Evolutionary conservation across 1,140 invertebrate species (phyloP), one percentile per base, ranked within the genome.

Genomic region (Oryctes rhinoceros): DNA sequence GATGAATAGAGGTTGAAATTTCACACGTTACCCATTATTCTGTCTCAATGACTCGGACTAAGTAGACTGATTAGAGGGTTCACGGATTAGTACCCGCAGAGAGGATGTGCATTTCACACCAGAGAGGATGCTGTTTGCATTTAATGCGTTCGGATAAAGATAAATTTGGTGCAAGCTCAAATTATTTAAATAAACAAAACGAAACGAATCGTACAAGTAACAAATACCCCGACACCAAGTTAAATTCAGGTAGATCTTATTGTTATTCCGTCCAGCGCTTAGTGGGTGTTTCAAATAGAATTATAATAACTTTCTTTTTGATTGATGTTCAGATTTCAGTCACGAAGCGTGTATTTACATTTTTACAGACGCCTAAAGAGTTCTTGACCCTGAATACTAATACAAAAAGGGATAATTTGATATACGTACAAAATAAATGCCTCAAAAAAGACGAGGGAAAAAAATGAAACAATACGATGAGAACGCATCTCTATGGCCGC

Each of bases 231-330:
- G n/a, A 53, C 49, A 53, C 49, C 49, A 39, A 53, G 49, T n/a
- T 53, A 53, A 53, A 53, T 53, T 53, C 49, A 53, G 49, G 49
- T 53, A 53, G 49, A 53, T 53, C 49, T n/a, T n/a, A 53, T 53
- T 53, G 13, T 53, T 53, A 53, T 53, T 53, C 49, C 10, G 49
- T 53, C 39, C 49, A 11, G 49, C 49, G 13, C 13, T 53, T 53
- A 53, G 49, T 53, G 49, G 49, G 49, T 53, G 49, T 53, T 53
- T 53, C 49, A 53, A 53, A 53, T 53, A n/a, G 49, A 53, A 53
- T 53, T 53, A 53, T 53, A 53, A 53, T 53, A 53, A 53, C 49
- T 53, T 53, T 53, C 49, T 53, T 53, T 53, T 53, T 53, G 49
- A 53, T 53, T n/a, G 49, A 53, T 53, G 49, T 53, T 11, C 49